These are phyloP conservation scores for Lepilemur septentrionalis DNA, from an alignment of 2,797 vertebrate genomes.

Conservation along the genomic window DNA sequence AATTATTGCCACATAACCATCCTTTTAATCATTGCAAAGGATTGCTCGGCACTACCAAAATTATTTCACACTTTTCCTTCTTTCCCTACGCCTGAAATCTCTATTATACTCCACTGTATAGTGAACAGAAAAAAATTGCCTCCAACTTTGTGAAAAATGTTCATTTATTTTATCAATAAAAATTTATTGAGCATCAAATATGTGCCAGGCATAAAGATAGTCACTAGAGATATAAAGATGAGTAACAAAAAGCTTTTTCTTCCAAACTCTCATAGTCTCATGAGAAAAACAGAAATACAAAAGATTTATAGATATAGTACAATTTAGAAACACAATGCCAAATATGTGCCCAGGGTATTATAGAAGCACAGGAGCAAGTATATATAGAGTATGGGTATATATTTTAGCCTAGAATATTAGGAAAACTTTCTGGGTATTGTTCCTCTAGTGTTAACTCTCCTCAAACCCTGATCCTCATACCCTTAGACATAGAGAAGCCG, in stretches of 20 bases:
- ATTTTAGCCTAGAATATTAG: neutral
- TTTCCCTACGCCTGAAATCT: neutral
- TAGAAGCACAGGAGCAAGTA: neutral
- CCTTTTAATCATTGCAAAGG: neutral
- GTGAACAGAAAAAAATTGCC: neutral
- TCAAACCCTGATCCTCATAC: neutral
- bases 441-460: neutral
- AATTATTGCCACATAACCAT: neutral
- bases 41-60: neutral
- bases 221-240: neutral
- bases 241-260: neutral
- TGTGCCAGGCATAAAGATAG: neutral
- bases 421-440: neutral
- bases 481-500: neutral
- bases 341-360: neutral
- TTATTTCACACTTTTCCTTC: neutral
- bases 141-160: neutral
- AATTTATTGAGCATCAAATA: slow-evolving; percentile 1
- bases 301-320: neutral
- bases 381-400: neutral
- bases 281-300: slow-evolving; percentile 1
- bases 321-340: neutral
- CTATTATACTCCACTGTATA: neutral
- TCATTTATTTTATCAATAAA: slow-evolving; percentile 21
- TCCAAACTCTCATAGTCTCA: neutral